Conservation (phyloP, 2,888 invertebrate species). For the Mechanitis messenoides region DNA sequence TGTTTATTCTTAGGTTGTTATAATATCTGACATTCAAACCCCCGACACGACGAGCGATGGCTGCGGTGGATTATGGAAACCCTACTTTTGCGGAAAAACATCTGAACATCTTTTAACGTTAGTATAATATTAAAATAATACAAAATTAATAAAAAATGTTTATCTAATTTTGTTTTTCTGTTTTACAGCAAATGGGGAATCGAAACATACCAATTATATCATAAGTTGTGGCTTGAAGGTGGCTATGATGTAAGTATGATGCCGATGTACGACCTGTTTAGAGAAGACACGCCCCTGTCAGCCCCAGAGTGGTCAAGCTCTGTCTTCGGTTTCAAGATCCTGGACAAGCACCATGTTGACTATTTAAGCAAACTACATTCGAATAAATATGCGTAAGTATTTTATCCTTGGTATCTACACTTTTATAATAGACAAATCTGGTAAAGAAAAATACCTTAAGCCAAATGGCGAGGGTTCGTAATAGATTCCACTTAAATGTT, state of each 20-base stretch:
- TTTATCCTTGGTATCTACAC: background rate
- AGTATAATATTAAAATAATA: constrained; percentile 32
- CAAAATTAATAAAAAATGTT: background rate
- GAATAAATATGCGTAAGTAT: constrained; percentile 47
- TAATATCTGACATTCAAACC: constrained; percentile 80
- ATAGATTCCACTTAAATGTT: no score
- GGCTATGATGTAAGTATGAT: constrained; percentile 47
- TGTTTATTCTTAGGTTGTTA: constrained; percentile 64
- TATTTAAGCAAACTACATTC: constrained; percentile 43
- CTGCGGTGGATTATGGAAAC: constrained; percentile 86
- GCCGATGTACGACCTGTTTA: constrained; percentile 49
- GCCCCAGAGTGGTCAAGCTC: constrained; percentile 42
- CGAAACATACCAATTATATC: constrained; percentile 76
- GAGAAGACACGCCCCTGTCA: constrained; percentile 25
- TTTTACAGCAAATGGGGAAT: constrained; percentile 79
- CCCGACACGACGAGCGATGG: constrained; percentile 87
- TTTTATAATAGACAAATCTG: no score
- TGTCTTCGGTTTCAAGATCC: constrained; percentile 49
- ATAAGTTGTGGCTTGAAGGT: constrained; percentile 77
- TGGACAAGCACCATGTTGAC: constrained; percentile 43
- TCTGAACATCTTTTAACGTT: constrained; percentile 71
- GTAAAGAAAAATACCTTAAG: no score
- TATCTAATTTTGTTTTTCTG: background rate
- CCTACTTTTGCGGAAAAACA: constrained; percentile 79
- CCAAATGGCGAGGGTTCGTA: no score